Evolutionary conservation across 2,113 vertebrate species (phyloP).

Genomic region (Eubucco bourcierii): DNA sequence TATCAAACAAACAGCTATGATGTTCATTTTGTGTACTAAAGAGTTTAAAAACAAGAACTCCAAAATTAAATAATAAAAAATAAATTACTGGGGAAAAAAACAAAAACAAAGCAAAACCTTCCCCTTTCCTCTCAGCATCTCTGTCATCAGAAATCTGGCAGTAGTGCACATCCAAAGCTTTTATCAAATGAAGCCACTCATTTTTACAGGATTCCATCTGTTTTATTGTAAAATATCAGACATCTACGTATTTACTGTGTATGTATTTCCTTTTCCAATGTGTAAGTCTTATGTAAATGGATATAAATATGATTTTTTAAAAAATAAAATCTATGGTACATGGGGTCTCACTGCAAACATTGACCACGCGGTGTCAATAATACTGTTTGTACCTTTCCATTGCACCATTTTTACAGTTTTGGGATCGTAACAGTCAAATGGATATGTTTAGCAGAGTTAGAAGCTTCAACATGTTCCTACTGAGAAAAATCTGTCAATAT

Average conservation of each 20-base stretch:
- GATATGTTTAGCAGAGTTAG: slow-evolving; percentile 76
- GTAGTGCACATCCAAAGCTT: slow-evolving; percentile 76
- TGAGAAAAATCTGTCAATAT: slow-evolving; percentile 75
- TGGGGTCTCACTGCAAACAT: slow-evolving; percentile 89
- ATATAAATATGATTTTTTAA: slow-evolving; percentile 93
- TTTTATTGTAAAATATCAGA: slow-evolving; percentile 91
- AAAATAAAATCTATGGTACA: slow-evolving; percentile 84
- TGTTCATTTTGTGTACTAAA: slow-evolving; percentile 61
- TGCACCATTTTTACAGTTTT: slow-evolving; percentile 85
- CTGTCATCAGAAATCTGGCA: slow-evolving; percentile 70
- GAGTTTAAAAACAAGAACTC: slow-evolving; percentile 61
- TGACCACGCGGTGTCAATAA: slow-evolving; percentile 85
- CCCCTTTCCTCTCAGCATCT: slow-evolving; percentile 54
- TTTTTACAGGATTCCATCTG: slow-evolving; percentile 83
- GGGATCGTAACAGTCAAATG: slow-evolving; percentile 83
- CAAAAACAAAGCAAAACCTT: background rate
- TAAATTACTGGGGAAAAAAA: slow-evolving; percentile 7
- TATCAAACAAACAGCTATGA: slow-evolving; percentile 61
- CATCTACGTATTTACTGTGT: slow-evolving; percentile 89
- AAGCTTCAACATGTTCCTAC: slow-evolving; percentile 75
- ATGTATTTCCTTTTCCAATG: slow-evolving; percentile 87
- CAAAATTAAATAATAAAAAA: background rate
- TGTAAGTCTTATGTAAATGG: slow-evolving; percentile 96
- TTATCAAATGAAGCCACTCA: slow-evolving; percentile 74
- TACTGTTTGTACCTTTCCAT: slow-evolving; percentile 87